Evolutionary conservation across 2,113 vertebrate genomes (phyloP).

Genomic region (Spheniscus mendiculus): DNA sequence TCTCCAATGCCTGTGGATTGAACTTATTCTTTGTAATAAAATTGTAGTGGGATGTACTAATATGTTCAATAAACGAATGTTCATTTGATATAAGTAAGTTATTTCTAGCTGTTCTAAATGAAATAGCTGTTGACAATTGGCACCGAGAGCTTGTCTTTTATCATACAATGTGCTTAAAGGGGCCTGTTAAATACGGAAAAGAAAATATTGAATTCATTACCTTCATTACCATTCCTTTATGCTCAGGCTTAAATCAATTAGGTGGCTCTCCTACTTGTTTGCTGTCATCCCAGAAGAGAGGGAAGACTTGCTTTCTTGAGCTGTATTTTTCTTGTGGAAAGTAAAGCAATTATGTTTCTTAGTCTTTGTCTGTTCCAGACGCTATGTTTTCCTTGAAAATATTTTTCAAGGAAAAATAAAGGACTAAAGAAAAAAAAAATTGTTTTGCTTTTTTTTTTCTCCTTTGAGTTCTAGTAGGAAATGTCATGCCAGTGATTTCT

Average conservation of each 20-base stretch:
- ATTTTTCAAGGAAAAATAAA: too few relatives aligned
- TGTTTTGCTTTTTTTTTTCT: neutral
- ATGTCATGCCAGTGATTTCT: neutral
- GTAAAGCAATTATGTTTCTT: neutral
- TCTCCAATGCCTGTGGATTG: neutral
- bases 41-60: accelerated
- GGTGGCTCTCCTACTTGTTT: neutral
- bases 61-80: neutral
- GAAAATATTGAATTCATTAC: neutral
- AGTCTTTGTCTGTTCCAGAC: neutral
- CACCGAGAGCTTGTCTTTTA: neutral
- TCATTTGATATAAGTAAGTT: neutral
- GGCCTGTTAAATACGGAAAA: neutral
- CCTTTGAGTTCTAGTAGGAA: neutral
- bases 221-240: neutral
- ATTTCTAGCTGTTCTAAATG: neutral
- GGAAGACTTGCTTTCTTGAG: neutral
- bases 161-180: neutral
- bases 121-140: neutral
- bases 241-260: conserved; percentile 10
- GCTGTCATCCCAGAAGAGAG: neutral
- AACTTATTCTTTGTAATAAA: neutral
- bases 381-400: neutral
- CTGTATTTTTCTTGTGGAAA: neutral
- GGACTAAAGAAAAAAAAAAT: neutral